A percentile compares a stretch with the other conserved stretches of the same genome.
Conservation (phyloP, 2,797 vertebrate species). For the Macrochelys suwanniensis region DNA sequence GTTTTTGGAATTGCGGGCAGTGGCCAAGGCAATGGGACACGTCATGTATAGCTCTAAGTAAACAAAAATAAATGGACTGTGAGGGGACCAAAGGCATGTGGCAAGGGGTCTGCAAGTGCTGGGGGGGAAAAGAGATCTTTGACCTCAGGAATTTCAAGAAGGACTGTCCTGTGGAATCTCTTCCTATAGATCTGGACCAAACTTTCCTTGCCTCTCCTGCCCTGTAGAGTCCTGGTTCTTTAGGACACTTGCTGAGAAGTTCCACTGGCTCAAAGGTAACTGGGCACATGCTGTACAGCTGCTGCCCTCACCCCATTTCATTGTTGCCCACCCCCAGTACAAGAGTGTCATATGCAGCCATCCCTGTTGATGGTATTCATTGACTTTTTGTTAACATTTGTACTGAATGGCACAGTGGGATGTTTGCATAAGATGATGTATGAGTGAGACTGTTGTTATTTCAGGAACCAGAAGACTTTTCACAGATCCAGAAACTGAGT, state of each 20-base stretch:
- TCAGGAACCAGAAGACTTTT: constrained; percentile 14
- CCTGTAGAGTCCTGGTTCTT: neutral
- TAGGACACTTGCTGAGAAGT: neutral
- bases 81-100: neutral
- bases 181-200: neutral
- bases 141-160: neutral
- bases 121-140: neutral
- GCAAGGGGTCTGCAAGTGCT: neutral
- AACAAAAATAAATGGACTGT: neutral
- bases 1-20: neutral
- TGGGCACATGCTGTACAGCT: neutral
- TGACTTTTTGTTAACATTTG: constrained; percentile 26
- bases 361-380: neutral
- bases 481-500: neutral
- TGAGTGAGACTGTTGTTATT: neutral
- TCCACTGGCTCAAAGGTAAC: neutral
- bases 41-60: neutral
- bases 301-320: neutral
- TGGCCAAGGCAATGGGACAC: neutral
- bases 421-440: constrained; percentile 10
- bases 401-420: neutral
- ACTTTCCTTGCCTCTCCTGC: accelerated
- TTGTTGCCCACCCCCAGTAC: neutral
- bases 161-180: neutral
- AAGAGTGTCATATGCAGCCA: neutral